A percentile compares a stretch with the other conserved stretches of the same genome.
These are phyloP conservation scores for Miniopterus natalensis DNA, from an alignment of 2,113 vertebrate species.

Conservation along the genomic window DNA sequence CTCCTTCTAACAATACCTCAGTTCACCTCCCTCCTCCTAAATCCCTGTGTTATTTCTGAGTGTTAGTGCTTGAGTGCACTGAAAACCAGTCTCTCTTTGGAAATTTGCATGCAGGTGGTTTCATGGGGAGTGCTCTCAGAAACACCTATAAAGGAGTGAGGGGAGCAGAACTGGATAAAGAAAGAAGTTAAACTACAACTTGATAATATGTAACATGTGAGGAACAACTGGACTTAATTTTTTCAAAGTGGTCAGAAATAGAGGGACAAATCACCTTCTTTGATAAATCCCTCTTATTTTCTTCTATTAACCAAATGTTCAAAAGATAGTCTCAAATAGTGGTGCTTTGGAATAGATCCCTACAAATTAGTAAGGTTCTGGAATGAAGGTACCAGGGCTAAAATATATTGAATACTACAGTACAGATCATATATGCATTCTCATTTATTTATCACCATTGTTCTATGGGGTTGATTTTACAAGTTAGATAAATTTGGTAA, in stretches of 20 bases:
- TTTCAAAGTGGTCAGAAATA: not conserved
- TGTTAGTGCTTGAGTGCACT: not conserved
- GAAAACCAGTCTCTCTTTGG: not conserved
- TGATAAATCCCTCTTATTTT: not conserved
- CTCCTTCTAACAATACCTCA: not conserved
- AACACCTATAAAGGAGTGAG: not conserved
- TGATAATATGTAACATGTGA: not conserved
- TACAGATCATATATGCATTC: not conserved
- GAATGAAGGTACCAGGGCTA: not conserved
- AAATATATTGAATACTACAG: not conserved
- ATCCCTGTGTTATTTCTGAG: not conserved
- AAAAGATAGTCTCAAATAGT: not conserved
- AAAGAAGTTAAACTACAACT: not conserved
- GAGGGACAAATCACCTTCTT: not conserved
- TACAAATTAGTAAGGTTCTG: not conserved
- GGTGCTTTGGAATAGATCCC: not conserved
- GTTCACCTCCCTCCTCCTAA: not conserved
- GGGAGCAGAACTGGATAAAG: not conserved
- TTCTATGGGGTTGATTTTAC: not conserved
- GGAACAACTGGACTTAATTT: not conserved
- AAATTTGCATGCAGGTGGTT: not conserved
- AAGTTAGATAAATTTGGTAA: not conserved
- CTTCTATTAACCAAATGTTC: not conserved
- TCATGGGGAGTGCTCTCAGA: not conserved
- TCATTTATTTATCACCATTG: not conserved